Evolutionary conservation across 2,888 invertebrate genomes (phyloP), one percentile per base, ranked within the genome.

Genomic region (Apamea sordens): DNA sequence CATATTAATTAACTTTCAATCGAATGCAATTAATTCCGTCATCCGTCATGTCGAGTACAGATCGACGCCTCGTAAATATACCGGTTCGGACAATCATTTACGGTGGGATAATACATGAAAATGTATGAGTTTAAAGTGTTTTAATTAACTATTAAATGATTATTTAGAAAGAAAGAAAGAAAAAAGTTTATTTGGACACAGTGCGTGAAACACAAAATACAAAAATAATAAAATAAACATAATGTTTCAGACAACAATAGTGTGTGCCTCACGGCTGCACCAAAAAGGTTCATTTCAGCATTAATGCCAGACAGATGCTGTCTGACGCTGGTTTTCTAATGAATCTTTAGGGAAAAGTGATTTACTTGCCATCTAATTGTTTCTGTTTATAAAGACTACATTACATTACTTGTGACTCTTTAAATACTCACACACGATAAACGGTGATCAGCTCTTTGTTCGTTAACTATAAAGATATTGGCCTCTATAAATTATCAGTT

Each of bases 1-100:
- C 53, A 76, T 36, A 71, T 84, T 53, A 61, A 85, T 82, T 86
- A 59, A 44, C 44, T 77, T 86, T 82, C 69, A 83, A 76, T 79
- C 65, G 56, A 74, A 68, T 65, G 61, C 71, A 83, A 85, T 85
- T 77, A 83, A 85, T 76, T 77, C 72, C 74, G 24, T 47, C 76
- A 85, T 85, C 68, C n/a, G 65, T 85, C 87, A 83, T 74, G 84
- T 79, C 61, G 50, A 32, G 11, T 32, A 71, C 36, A 68, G 71
- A 53, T 76, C 50, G 53, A 64, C 47, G 71, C 76, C 65, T 74
- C 79, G 59, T 83, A 85, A 85, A 86, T 85, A 83, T 75, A 73
- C 69, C 44, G 28, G 21, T 61, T 18, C 13, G 61, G 32, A 74
- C 72, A 65, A 74, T 86, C 41, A 86, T 83, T 86, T 76, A 69